A percentile compares a stretch with the other conserved stretches of the same genome.
phyloP scores from a whole-genome alignment of 2,113 vertebrate species.

The Nesogale talazaci region DNA sequence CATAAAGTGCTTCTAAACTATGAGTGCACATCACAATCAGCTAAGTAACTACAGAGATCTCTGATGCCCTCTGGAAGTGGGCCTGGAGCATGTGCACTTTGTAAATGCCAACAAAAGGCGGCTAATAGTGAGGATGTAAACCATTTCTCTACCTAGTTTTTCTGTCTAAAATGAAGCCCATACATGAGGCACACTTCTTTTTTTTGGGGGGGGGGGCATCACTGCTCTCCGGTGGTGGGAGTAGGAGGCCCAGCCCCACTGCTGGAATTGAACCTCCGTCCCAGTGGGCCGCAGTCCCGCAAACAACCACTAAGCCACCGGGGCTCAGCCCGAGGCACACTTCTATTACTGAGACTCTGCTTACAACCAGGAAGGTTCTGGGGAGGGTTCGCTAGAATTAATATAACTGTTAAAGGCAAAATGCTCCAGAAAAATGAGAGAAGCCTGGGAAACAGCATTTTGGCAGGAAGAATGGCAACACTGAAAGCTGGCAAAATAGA shows the following conservation, averaged over 20 bases:
- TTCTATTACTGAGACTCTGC: not conserved
- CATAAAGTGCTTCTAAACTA: not conserved
- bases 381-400: not conserved
- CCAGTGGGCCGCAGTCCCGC: too few species aligned
- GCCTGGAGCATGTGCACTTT: not conserved
- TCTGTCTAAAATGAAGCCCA: slow-evolving; percentile 32
- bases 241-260: too few species aligned
- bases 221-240: too few species aligned
- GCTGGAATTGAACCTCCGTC: too few species aligned
- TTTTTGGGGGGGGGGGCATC: too few species aligned
- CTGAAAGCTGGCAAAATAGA: not conserved
- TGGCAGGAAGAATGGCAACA: not conserved
- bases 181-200: not conserved
- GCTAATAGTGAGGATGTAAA: not conserved
- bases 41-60: not conserved
- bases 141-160: not conserved
- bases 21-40: not conserved
- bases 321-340: too few species aligned
- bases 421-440: not conserved
- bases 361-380: not conserved
- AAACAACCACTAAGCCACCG: too few species aligned
- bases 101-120: slow-evolving; percentile 1
- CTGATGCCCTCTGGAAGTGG: not conserved
- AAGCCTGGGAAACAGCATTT: not conserved
- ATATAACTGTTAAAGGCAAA: not conserved